These are phyloP conservation scores for Ascaphus truei DNA, from an alignment of 2,113 vertebrate genomes.

Conservation along the genomic window DNA sequence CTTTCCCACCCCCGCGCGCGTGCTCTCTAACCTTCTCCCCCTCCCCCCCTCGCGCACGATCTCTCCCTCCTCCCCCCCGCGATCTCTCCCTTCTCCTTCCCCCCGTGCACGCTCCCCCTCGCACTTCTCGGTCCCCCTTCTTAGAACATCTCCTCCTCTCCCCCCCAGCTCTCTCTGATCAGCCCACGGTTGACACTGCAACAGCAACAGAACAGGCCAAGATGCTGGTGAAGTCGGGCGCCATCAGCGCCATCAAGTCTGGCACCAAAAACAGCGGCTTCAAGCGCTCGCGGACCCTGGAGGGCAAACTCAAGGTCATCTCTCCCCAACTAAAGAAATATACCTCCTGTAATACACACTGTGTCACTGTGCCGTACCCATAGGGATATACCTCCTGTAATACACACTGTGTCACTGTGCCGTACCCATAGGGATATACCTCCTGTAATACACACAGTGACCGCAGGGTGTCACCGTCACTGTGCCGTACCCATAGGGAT, in stretches of 20 bases:
- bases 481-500: too few relatives aligned
- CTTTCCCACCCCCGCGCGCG: neutral
- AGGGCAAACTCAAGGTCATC: conserved; percentile 84
- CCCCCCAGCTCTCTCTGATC: conserved; percentile 75
- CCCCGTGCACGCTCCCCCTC: neutral
- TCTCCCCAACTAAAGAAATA: neutral
- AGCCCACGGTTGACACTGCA: conserved; percentile 84
- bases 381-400: too few relatives aligned
- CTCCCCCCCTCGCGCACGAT: neutral
- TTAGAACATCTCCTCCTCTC: neutral
- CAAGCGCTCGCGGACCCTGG: conserved; percentile 84
- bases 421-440: too few relatives aligned
- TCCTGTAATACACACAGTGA: too few relatives aligned
- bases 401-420: too few relatives aligned
- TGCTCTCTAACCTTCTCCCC: neutral
- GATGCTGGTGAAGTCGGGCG: conserved; percentile 87
- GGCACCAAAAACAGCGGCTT: conserved; percentile 92
- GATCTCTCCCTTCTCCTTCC: neutral
- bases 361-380: too few relatives aligned
- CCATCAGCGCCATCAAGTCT: conserved; percentile 88
- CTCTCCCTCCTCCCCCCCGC: neutral
- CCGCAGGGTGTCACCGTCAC: too few relatives aligned
- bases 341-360: too few relatives aligned
- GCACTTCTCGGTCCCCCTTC: neutral
- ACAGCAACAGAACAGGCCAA: conserved; percentile 89